phyloP scores from a whole-genome alignment of 2,797 vertebrate genomes.

The Molothrus ater region DNA sequence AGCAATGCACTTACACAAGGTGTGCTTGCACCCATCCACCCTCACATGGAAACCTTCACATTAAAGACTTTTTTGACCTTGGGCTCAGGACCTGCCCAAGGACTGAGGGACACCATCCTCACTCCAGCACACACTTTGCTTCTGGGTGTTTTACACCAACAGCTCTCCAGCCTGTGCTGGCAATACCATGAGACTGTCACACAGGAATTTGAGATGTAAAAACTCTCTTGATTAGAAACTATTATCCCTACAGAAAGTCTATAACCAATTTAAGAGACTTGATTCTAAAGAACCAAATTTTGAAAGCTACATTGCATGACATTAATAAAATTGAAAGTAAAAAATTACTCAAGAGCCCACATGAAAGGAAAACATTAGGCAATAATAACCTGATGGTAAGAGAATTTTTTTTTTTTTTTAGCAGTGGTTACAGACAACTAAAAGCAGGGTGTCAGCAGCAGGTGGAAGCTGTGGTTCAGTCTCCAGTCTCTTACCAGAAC shows the following conservation, averaged over 20 bases:
- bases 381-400: neutral
- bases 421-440: neutral
- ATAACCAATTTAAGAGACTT: neutral
- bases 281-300: neutral
- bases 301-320: neutral
- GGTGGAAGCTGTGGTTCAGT: neutral
- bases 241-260: neutral
- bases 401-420: neutral
- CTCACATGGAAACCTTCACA: neutral
- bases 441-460: neutral
- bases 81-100: neutral
- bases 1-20: fast-evolving
- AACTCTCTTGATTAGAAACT: neutral
- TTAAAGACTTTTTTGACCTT: neutral
- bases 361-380: slow-evolving; percentile 60
- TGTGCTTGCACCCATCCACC: fast-evolving
- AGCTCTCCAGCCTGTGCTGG: too few species aligned
- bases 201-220: neutral
- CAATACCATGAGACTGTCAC: fast-evolving
- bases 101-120: neutral
- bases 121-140: fast-evolving
- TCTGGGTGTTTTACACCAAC: neutral
- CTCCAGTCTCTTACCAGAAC: neutral
- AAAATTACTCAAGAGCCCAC: slow-evolving; percentile 70
- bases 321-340: slow-evolving; percentile 52